Conservation (phyloP, 2,888 invertebrate genomes). For the Coleophora flavipennella region DNA sequence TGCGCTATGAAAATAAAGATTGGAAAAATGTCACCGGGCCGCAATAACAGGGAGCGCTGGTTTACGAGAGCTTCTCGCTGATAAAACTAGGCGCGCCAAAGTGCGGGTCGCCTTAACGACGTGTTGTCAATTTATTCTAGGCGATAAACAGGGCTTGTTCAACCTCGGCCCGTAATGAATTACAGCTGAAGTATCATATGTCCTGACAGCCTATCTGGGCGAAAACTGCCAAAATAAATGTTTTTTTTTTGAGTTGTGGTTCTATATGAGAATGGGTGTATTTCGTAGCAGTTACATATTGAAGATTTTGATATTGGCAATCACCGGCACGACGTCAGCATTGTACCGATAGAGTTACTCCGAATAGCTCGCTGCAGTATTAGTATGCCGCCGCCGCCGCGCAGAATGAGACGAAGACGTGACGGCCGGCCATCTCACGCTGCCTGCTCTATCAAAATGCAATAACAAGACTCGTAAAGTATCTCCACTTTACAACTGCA, state of each 20-base stretch:
- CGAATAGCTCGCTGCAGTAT: constrained; percentile 58
- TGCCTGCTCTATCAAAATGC: constrained; percentile 50
- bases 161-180: constrained; percentile 51
- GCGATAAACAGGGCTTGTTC: constrained; percentile 70
- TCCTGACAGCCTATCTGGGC: constrained; percentile 21
- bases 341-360: constrained; percentile 52
- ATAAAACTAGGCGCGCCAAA: constrained; percentile 51
- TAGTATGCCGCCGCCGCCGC: constrained; percentile 61
- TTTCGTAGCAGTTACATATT: constrained; percentile 47
- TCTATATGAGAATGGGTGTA: constrained; percentile 15
- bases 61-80: constrained; percentile 59
- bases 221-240: too few species aligned
- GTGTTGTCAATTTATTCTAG: constrained; percentile 69
- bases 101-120: constrained; percentile 66
- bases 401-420: constrained; percentile 61
- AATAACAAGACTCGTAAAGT: constrained; percentile 35
- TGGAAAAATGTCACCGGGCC: constrained; percentile 47
- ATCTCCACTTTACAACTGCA: constrained; percentile 13
- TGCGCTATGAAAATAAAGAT: constrained; percentile 60
- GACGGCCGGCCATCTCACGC: constrained; percentile 36
- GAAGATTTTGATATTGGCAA: constrained; percentile 48
- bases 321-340: constrained; percentile 43
- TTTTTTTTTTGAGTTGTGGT: too few species aligned
- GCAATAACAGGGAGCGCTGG: constrained; percentile 62
- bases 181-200: constrained; percentile 47